Evolutionary conservation across 2,888 invertebrate species (phyloP).

Genomic region (Apeira syringaria): DNA sequence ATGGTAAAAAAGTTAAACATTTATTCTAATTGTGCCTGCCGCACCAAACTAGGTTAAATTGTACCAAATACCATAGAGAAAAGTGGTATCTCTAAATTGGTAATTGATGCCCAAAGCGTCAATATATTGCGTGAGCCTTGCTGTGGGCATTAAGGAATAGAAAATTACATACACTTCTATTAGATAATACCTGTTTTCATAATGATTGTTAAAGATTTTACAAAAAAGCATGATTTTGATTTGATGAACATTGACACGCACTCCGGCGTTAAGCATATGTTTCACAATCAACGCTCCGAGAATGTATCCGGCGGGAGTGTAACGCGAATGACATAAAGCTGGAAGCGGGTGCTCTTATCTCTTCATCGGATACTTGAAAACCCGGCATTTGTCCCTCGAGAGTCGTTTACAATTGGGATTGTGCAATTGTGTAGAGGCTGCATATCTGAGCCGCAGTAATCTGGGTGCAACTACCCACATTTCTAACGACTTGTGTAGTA

Average conservation of each 20-base stretch:
- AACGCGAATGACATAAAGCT: constrained; percentile 28
- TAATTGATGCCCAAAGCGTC: constrained; percentile 44
- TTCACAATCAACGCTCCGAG: constrained; percentile 13
- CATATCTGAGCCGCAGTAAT: constrained; percentile 54
- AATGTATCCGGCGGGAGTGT: constrained; percentile 13
- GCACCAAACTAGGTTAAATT: constrained; percentile 23
- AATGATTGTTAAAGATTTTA: constrained; percentile 30
- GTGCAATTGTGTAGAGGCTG: constrained; percentile 53
- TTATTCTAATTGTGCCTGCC: constrained; percentile 28
- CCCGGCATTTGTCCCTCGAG: constrained; percentile 40
- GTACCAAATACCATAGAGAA: constrained; percentile 33
- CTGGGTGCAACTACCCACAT: constrained; percentile 40
- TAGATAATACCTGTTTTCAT: constrained; percentile 36
- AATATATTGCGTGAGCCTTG: constrained; percentile 46
- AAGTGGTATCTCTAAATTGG: constrained; percentile 39
- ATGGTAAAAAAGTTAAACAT: constrained; percentile 34
- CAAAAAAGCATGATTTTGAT: constrained; percentile 33
- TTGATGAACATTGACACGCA: constrained; percentile 41
- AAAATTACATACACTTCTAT: constrained; percentile 40
- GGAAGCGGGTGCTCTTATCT: constrained; percentile 36
- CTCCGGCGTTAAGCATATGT: constrained; percentile 27
- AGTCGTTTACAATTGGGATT: constrained; percentile 48
- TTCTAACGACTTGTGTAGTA: constrained; percentile 30
- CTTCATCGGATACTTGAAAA: constrained; percentile 52
- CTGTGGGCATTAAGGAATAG: constrained; percentile 44